Percentiles rank a stretch among this genome's conserved stretches.
phyloP scores from a whole-genome alignment of 2,888 invertebrate genomes.

The Anthophora plumipes region DNA sequence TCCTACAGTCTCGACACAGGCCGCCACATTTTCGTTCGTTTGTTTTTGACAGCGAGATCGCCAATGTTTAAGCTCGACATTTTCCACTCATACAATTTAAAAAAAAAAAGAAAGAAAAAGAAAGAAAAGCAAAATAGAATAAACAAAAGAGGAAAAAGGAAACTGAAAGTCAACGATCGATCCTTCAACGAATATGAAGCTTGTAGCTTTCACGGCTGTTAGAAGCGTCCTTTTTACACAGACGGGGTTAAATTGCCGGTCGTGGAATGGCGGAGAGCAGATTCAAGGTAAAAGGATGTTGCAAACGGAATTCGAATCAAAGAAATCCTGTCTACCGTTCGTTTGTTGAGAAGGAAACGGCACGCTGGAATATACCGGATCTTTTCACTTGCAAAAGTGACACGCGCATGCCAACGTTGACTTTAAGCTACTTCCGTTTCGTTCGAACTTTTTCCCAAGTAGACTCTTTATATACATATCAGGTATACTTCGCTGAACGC shows the following conservation, averaged over 20 bases:
- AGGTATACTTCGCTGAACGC: neutral
- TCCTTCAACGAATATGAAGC: conserved; percentile 1
- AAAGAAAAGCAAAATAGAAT: neutral
- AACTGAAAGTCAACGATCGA: neutral
- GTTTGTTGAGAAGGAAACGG: neutral
- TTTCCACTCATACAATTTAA: neutral
- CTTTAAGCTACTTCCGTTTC: conserved; percentile 24
- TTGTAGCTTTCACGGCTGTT: neutral
- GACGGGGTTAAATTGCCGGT: neutral
- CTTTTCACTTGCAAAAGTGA: conserved; percentile 7
- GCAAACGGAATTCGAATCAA: conserved; percentile 52
- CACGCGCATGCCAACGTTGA: conserved; percentile 3
- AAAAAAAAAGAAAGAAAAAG: neutral
- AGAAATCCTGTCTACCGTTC: conserved; percentile 21
- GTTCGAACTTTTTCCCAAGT: neutral
- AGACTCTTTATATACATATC: neutral
- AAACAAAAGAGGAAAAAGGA: neutral
- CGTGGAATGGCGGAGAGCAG: neutral
- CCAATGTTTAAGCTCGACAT: neutral
- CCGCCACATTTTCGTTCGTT: neutral
- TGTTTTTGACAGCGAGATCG: conserved; percentile 1
- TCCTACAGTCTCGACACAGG: neutral
- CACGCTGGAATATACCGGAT: neutral
- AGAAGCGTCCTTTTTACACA: neutral
- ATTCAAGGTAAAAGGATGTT: conserved; percentile 15